Conservation (phyloP, 1,140 invertebrate genomes). For the Brachionus asplanchnoidis region DNA sequence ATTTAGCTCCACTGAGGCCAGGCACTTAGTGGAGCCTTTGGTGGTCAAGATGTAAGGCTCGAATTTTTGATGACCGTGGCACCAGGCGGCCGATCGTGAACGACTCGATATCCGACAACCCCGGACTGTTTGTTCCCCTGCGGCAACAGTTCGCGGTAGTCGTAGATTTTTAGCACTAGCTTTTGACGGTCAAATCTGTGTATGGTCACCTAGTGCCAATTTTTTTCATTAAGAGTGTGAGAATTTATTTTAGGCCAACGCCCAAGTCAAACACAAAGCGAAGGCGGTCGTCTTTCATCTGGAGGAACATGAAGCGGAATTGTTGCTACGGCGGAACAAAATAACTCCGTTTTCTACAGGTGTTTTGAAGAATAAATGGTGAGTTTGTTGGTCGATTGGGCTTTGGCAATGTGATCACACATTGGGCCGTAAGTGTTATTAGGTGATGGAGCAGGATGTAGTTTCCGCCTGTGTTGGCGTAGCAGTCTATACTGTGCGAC, state of each 20-base stretch:
- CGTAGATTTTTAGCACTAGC: neutral
- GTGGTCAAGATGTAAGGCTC: neutral
- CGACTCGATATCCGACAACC: neutral
- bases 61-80: slow-evolving; percentile 22
- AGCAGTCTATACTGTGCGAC: neutral
- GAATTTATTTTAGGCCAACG: neutral
- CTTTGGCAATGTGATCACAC: neutral
- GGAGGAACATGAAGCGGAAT: neutral
- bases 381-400: neutral
- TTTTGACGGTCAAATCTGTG: neutral
- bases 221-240: neutral
- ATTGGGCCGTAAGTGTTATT: neutral
- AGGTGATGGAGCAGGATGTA: slow-evolving; percentile 11
- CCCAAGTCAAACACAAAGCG: slow-evolving; percentile 22
- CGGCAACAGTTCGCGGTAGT: neutral
- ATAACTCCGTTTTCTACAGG: neutral
- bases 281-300: neutral
- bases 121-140: neutral
- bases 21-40: neutral
- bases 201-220: slow-evolving; percentile 37
- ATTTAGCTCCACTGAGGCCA: slow-evolving; percentile 32
- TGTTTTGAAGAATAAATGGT: slow-evolving; percentile 40
- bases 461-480: slow-evolving; percentile 1
- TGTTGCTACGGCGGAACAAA: slow-evolving; percentile 15
- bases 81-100: slow-evolving; percentile 4